Percentiles rank a stretch among this genome's conserved stretches.
Evolutionary conservation across 2,797 vertebrate species (phyloP).

Genomic region (Lindbergichthys nudifrons): DNA sequence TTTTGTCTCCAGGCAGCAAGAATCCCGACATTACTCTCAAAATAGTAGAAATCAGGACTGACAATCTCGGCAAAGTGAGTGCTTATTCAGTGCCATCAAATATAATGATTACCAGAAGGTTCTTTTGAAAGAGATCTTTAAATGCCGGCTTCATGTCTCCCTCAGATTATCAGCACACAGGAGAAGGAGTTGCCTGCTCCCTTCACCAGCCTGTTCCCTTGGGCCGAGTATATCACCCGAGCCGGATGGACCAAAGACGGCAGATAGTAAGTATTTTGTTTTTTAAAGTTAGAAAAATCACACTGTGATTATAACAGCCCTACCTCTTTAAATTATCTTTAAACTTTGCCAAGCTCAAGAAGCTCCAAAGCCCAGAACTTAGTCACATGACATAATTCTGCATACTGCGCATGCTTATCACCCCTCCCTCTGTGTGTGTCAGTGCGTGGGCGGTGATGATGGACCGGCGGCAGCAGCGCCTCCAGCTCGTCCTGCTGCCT

Average conservation of each 20-base stretch:
- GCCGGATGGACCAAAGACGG: constrained; percentile 96
- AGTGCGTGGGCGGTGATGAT: constrained; percentile 95
- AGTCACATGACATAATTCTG: neutral
- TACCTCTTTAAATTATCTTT: neutral
- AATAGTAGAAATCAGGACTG: constrained; percentile 90
- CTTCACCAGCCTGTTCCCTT: constrained; percentile 89
- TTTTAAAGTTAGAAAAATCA: neutral
- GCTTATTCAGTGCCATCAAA: neutral
- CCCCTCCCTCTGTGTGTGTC: constrained; percentile 30
- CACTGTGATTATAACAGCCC: neutral
- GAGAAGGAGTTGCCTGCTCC: constrained; percentile 93
- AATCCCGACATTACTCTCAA: constrained; percentile 94
- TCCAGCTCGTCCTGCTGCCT: constrained; percentile 92
- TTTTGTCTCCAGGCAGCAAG: constrained; percentile 89
- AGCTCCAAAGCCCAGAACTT: neutral
- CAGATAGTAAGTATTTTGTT: constrained; percentile 85
- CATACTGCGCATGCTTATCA: neutral
- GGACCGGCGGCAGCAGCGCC: constrained; percentile 91
- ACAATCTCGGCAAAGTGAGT: constrained; percentile 89
- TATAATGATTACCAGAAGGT: neutral
- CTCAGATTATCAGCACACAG: constrained; percentile 88
- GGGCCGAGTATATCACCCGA: constrained; percentile 92
- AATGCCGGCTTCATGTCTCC: constrained; percentile 6
- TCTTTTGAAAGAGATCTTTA: neutral
- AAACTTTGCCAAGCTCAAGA: neutral